phyloP scores from a whole-genome alignment of 2,888 invertebrate species.

The Eledona agricola region DNA sequence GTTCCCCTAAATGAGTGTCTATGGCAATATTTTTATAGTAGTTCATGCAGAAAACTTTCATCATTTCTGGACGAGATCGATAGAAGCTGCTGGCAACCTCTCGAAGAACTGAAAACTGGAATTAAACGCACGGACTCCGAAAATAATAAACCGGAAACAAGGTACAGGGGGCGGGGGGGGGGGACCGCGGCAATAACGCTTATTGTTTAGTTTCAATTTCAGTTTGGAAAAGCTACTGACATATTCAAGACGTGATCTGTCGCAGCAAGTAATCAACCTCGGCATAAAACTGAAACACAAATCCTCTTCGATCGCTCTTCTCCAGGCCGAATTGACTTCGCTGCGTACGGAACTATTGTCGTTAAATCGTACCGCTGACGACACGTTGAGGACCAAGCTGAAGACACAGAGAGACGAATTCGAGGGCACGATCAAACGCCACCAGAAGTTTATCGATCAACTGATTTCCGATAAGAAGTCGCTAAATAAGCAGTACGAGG shows the following conservation, averaged over 20 bases:
- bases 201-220: constrained; percentile 61
- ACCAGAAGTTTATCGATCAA: constrained; percentile 85
- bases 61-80: constrained; percentile 74
- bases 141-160: constrained; percentile 53
- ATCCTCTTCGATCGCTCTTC: constrained; percentile 67
- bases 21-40: constrained; percentile 3
- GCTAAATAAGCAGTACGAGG: constrained; percentile 77
- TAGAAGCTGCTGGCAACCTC: constrained; percentile 53
- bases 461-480: constrained; percentile 82
- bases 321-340: constrained; percentile 69
- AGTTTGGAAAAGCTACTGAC: constrained; percentile 67
- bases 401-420: constrained; percentile 75
- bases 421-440: constrained; percentile 76
- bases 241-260: constrained; percentile 68
- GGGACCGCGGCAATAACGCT: too few relatives aligned
- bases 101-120: constrained; percentile 53
- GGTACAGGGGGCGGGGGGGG: too few relatives aligned
- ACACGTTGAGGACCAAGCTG: constrained; percentile 61
- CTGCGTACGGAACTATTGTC: constrained; percentile 64
- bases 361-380: constrained; percentile 60
- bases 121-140: constrained; percentile 51
- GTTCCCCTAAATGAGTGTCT: neutral
- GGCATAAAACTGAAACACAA: constrained; percentile 70
- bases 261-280: constrained; percentile 70
- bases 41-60: constrained; percentile 67